Percentiles rank a stretch among this genome's conserved stretches.
Conservation (phyloP, 2,113 vertebrate species). For the Corythaixoides concolor region DNA sequence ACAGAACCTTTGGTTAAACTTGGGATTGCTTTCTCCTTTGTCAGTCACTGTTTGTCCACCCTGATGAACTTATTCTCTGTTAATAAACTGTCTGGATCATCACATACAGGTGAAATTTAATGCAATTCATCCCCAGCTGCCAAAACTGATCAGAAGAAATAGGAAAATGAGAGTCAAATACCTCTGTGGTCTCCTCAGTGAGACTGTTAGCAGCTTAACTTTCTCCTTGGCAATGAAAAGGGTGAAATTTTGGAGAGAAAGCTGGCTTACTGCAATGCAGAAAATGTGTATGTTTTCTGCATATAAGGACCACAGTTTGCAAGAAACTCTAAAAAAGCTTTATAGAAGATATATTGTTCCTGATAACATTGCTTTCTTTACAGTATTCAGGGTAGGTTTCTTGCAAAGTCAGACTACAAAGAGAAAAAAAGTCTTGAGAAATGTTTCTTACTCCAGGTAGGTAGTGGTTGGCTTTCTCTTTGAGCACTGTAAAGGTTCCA, state of each 20-base stretch:
- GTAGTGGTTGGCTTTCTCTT: neutral
- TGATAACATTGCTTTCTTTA: neutral
- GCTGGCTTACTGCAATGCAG: neutral
- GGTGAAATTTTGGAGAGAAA: neutral
- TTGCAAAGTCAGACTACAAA: neutral
- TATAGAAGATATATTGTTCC: neutral
- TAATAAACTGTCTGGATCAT: neutral
- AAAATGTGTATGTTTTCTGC: neutral
- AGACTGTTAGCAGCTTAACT: neutral
- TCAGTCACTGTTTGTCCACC: neutral
- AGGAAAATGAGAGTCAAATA: constrained; percentile 6
- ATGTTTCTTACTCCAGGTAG: neutral
- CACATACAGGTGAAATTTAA: neutral
- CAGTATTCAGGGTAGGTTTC: neutral
- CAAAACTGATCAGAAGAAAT: neutral
- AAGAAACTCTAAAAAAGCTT: neutral
- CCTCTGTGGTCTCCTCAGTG: neutral
- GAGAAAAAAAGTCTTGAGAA: neutral
- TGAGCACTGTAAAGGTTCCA: neutral
- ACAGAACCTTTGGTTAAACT: neutral
- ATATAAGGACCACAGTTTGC: neutral
- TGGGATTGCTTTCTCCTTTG: neutral
- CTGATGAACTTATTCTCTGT: neutral
- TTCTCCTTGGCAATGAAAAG: constrained; percentile 20
- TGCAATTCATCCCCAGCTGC: neutral